A percentile compares a stretch with the other conserved stretches of the same genome.
These are phyloP conservation scores for Galagoides demidoff DNA, from an alignment of 2,797 vertebrate species.

Conservation along the genomic window DNA sequence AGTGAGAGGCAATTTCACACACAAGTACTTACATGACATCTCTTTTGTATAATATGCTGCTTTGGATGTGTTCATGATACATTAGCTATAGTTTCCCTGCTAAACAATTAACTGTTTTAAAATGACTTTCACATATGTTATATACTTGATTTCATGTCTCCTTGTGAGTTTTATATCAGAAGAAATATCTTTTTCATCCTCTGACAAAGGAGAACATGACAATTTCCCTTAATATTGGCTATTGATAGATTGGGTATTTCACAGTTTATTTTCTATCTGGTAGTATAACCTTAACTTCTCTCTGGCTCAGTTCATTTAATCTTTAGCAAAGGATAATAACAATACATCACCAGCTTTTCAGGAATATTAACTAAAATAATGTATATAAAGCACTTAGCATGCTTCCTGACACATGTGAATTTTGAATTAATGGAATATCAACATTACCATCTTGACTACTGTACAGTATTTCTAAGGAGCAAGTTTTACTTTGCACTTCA, in stretches of 20 bases:
- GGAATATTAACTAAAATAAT: not conserved
- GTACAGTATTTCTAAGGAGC: not conserved
- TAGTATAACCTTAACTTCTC: not conserved
- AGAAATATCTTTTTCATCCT: not conserved
- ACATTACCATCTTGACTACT: not conserved
- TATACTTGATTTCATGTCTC: not conserved
- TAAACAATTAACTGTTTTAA: not conserved
- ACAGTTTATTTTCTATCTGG: not conserved
- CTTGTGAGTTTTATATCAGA: not conserved
- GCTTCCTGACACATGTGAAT: not conserved
- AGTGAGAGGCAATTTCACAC: not conserved
- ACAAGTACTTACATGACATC: not conserved
- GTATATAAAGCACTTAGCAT: not conserved
- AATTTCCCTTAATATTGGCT: not conserved
- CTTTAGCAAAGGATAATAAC: not conserved
- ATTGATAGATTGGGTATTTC: not conserved
- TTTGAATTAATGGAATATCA: not conserved
- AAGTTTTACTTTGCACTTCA: not conserved
- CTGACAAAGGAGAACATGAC: not conserved
- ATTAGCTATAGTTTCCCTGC: not conserved
- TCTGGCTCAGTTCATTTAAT: not conserved
- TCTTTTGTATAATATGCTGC: not conserved
- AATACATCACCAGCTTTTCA: not conserved
- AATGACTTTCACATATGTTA: not conserved
- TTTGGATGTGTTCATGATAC: not conserved